Evolutionary conservation across 2,113 vertebrate genomes (phyloP), one percentile per base, ranked within the genome.

Genomic region (Leuciscus idus): DNA sequence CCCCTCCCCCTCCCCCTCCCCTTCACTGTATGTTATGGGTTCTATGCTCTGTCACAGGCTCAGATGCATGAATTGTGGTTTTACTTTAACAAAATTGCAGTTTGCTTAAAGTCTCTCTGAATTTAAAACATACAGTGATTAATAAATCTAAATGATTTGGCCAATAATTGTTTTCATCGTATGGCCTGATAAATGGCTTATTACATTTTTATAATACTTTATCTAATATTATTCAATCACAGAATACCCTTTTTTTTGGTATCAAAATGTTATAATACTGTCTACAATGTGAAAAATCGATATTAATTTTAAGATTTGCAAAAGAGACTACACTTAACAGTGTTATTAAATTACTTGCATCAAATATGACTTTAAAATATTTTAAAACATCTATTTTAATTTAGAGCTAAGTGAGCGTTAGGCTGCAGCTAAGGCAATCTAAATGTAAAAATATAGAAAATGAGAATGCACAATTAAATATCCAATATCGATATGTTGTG

Each of bases 11-110:
- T 23, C 33, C 15, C 50, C 77, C 55, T 74, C 36, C 64, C 72
- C 33, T 81, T 86, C 84, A 70, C 10, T 62, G 62, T 64, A 52
- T 62, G 28, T 84, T 36, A 10, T 19, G 4, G 36, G 48, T 81
- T 80, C 36, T 72, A 46, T 28, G 73, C 43, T 26, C 84, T 73
- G 81, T 83, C 48, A 83, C 50, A 4, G 2, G 46, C 50, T 26
- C 61, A 57, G 66, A 77, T 83, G 30, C 17, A 30, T 33, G 46
- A 21, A 79, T 39, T 15, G 33, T 8, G 66, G 28, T 81, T 66
- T 46, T 43, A 43, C 39, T n/a, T 36, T n/a, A 19, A 43, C 28
- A 39, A 48, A 74, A 48, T 30, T 17, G 55, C 52, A 39, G 19
- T 23, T 19, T 6, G 21, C 19, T 57, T 33, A 57, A 43, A 55